These are phyloP conservation scores for Thamnophis sirtalis DNA, from an alignment of 2,113 vertebrate genomes.

Conservation along the genomic window DNA sequence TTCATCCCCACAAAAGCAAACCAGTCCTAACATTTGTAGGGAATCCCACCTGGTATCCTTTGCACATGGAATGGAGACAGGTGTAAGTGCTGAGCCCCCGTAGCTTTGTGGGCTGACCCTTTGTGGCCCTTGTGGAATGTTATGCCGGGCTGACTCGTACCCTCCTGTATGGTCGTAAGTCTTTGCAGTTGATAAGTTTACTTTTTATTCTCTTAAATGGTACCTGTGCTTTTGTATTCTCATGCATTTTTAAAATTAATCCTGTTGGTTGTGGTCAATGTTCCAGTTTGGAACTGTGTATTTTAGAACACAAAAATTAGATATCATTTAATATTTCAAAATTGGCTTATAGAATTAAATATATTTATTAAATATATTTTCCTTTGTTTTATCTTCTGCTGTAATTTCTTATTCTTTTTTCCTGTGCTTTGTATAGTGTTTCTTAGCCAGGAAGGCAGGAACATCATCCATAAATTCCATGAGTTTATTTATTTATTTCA, in stretches of 20 bases:
- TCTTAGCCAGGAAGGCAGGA: neutral
- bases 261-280: neutral
- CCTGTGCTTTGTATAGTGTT: neutral
- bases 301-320: neutral
- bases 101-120: neutral
- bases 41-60: conserved; percentile 4
- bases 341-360: neutral
- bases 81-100: neutral
- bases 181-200: neutral
- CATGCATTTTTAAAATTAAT: neutral
- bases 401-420: neutral
- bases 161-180: too few relatives aligned
- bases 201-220: neutral
- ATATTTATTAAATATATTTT: neutral
- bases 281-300: neutral
- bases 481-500: neutral
- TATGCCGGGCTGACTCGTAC: neutral
- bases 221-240: neutral
- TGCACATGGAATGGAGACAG: neutral
- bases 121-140: neutral
- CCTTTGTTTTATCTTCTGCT: neutral
- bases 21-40: conserved; percentile 25
- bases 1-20: neutral
- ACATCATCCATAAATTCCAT: neutral
- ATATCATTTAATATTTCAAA: neutral